phyloP scores from a whole-genome alignment of 2,888 invertebrate species.

The Oscheius myriophilus region DNA sequence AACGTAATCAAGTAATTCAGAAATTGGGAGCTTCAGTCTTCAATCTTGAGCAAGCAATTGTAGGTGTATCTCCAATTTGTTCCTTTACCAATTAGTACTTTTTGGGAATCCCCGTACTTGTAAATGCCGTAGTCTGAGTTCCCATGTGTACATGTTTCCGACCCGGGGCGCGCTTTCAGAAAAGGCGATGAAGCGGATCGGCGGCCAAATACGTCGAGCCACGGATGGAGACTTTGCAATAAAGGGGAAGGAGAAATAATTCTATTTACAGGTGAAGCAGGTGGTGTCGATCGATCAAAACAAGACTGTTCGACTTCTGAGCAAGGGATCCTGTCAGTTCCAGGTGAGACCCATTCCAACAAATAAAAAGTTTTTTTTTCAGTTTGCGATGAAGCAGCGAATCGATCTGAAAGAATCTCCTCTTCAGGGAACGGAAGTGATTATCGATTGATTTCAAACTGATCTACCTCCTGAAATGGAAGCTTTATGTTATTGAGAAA shows the following conservation, averaged over 20 bases:
- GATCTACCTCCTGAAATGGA: no score
- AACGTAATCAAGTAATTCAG: no score
- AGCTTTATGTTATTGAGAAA: no score
- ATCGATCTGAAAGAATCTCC: conserved; percentile 66
- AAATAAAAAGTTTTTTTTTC: conserved; percentile 21
- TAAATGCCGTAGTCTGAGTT: no score
- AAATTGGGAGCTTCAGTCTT: no score
- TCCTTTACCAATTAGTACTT: no score
- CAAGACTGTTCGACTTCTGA: conserved; percentile 56
- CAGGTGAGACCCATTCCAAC: conserved; percentile 41
- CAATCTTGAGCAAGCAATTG: no score
- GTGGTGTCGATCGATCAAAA: conserved; percentile 61
- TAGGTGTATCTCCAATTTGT: no score
- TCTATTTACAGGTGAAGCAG: conserved; percentile 42
- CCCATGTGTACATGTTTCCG: no score
- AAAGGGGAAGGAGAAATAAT: not conserved
- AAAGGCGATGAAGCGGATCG: not conserved
- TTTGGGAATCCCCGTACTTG: no score
- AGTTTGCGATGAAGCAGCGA: conserved; percentile 70
- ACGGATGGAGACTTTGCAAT: no score
- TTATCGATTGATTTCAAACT: conserved; percentile 18
- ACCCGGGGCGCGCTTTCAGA: not conserved
- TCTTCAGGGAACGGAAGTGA: conserved; percentile 28
- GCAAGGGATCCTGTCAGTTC: conserved; percentile 69
- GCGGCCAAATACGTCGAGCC: not conserved